Evolutionary conservation across 1,140 invertebrate species (phyloP).

Genomic region (Homarus americanus): DNA sequence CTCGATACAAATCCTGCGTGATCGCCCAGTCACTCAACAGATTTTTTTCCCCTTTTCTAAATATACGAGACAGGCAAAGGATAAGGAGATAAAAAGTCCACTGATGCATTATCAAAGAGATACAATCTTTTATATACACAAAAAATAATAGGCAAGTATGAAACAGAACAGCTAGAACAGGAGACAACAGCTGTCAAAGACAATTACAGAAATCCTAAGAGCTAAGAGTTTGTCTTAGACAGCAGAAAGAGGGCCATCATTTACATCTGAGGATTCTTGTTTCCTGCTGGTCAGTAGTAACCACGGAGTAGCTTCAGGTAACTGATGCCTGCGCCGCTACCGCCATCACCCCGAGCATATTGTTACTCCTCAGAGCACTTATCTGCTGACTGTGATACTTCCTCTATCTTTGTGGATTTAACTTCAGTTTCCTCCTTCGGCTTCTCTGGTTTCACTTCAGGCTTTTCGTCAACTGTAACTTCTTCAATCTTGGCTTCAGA

Average conservation of each 20-base stretch:
- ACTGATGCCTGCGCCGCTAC: not conserved
- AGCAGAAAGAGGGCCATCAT: constrained; percentile 19
- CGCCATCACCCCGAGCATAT: constrained; percentile 4
- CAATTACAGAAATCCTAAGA: constrained; percentile 19
- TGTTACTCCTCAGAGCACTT: constrained; percentile 26
- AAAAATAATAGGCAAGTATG: constrained; percentile 36
- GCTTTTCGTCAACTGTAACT: constrained; percentile 13
- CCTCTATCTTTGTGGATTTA: constrained; percentile 19
- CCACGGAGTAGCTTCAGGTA: not conserved
- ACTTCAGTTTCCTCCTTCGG: not conserved
- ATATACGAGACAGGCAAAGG: constrained; percentile 3
- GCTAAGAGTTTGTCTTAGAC: not conserved
- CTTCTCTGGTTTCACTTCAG: not conserved
- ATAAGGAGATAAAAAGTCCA: constrained; percentile 13
- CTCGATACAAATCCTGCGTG: constrained; percentile 57
- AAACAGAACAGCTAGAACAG: constrained; percentile 25
- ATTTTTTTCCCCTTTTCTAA: constrained; percentile 7
- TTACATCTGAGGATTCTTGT: constrained; percentile 10
- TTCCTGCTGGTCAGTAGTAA: not conserved
- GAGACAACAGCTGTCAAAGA: not conserved
- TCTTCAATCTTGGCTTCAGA: constrained; percentile 29
- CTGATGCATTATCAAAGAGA: constrained; percentile 52
- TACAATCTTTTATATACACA: constrained; percentile 60
- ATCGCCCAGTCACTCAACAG: constrained; percentile 24
- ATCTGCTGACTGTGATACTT: constrained; percentile 11